A percentile compares a stretch with the other conserved stretches of the same genome.
These are phyloP conservation scores for Caprella mutica DNA, from an alignment of 2,888 invertebrate species.

Conservation along the genomic window DNA sequence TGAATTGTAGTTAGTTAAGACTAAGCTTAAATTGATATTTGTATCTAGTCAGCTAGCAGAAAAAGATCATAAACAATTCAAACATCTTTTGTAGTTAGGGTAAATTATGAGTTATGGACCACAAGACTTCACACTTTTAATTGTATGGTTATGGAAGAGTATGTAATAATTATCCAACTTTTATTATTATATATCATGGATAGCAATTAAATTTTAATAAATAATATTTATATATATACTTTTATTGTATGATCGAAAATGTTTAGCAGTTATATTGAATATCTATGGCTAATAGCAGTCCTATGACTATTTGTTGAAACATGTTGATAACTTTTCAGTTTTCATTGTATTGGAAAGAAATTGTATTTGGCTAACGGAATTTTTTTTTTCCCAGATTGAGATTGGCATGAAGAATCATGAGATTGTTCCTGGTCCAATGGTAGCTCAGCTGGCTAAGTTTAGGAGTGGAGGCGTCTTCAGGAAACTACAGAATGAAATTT, in stretches of 20 bases:
- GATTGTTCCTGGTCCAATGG: conserved; percentile 76
- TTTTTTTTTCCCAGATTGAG: conserved; percentile 51
- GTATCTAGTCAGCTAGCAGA: no score
- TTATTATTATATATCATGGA: not conserved
- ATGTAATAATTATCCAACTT: not conserved
- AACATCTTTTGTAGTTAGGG: no score
- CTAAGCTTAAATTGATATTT: no score
- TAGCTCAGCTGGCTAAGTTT: conserved; percentile 84
- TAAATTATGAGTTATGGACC: no score
- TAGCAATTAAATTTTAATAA: not conserved
- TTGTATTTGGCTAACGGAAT: not conserved
- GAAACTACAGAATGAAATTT: conserved; percentile 64
- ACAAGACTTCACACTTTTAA: no score
- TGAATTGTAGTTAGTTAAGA: no score
- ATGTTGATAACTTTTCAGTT: not conserved
- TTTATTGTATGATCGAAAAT: no score
- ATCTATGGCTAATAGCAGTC: no score
- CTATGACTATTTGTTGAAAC: not conserved
- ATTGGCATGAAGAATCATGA: conserved; percentile 99
- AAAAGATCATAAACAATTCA: no score
- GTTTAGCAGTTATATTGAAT: no score
- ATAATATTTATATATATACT: not conserved
- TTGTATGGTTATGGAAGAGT: no score
- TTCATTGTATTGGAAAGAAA: not conserved
- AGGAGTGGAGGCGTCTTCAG: conserved; percentile 78